Evolutionary conservation across 2,797 vertebrate genomes (phyloP).

Genomic region (Oreochromis grahami): DNA sequence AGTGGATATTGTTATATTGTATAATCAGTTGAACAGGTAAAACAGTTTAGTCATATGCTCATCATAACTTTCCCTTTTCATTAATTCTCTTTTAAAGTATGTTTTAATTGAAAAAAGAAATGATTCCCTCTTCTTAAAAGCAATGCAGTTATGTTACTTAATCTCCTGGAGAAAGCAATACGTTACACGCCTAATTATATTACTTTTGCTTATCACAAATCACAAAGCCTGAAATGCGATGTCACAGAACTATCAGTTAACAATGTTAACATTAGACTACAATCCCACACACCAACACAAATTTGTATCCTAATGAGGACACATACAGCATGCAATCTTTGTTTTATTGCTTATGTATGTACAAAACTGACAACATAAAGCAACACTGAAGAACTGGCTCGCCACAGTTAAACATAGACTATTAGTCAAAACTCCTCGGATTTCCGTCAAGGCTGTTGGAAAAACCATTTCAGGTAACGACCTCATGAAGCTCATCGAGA

Average conservation of each 20-base stretch:
- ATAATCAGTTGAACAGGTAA: neutral
- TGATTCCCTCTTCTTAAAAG: rapidly evolving
- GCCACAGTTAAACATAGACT: too few relatives aligned
- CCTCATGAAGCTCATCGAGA: neutral
- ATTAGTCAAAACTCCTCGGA: neutral
- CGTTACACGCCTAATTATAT: neutral
- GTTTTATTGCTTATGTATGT: neutral
- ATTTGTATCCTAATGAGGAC: neutral
- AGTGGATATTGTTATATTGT: neutral
- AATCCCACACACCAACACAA: neutral
- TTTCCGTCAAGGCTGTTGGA: neutral
- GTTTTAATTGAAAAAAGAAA: neutral
- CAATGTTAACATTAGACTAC: neutral
- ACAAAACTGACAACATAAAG: neutral
- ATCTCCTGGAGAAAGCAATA: neutral
- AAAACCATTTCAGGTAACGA: neutral
- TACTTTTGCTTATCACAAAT: neutral
- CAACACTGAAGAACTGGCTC: neutral
- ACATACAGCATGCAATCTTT: neutral
- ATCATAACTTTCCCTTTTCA: neutral
- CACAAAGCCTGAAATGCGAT: neutral
- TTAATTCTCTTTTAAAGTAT: neutral
- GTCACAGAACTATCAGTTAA: neutral
- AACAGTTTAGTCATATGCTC: neutral
- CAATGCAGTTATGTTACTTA: neutral